Percentiles rank a stretch among this genome's conserved stretches.
Evolutionary conservation across 2,888 invertebrate species (phyloP).

Genomic region (Protophormia terraenovae): DNA sequence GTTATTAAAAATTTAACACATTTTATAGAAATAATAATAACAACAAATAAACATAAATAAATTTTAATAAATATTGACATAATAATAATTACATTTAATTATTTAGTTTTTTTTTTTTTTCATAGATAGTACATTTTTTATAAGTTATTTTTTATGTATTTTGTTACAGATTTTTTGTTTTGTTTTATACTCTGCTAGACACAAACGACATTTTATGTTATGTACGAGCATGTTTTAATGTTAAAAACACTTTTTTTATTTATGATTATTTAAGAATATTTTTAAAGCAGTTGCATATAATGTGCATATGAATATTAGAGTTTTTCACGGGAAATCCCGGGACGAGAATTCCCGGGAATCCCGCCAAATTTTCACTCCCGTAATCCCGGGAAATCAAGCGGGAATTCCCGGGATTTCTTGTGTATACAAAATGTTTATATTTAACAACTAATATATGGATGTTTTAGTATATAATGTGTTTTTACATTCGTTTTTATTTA

Average conservation of each 20-base stretch:
- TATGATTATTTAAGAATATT: slow-evolving; percentile 12
- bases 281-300: not conserved
- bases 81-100: slow-evolving; percentile 60
- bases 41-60: slow-evolving; percentile 40
- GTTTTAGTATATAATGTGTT: too few species aligned
- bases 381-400: too few species aligned
- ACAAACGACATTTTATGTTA: slow-evolving; percentile 40
- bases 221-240: slow-evolving; percentile 19
- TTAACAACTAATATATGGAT: too few species aligned
- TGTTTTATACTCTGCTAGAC: slow-evolving; percentile 18
- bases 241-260: not conserved
- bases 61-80: slow-evolving; percentile 60
- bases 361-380: too few species aligned
- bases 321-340: too few species aligned
- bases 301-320: not conserved
- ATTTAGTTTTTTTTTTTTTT: slow-evolving; percentile 34
- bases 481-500: too few species aligned
- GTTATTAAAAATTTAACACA: slow-evolving; percentile 57
- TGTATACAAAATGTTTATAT: too few species aligned
- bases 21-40: slow-evolving; percentile 46
- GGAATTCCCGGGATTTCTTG: too few species aligned
- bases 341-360: too few species aligned
- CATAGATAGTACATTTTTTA: too few species aligned
- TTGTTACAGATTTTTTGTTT: not conserved
- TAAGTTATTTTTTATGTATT: slow-evolving; percentile 3